phyloP scores from a whole-genome alignment of 2,888 invertebrate species.

The Polyommatus icarus region DNA sequence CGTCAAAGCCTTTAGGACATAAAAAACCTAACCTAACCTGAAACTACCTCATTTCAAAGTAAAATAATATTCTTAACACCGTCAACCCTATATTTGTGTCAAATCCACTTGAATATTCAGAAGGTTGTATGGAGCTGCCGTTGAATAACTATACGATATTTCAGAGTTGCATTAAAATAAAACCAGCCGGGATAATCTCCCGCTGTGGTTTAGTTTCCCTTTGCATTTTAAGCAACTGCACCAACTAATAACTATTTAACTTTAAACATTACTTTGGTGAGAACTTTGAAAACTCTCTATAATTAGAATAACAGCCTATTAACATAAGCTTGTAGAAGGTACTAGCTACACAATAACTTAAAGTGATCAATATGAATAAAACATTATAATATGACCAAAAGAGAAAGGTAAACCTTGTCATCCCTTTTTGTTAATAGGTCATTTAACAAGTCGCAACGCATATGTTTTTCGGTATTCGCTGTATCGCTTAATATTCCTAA shows the following conservation, averaged over 20 bases:
- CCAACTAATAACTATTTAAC: background rate
- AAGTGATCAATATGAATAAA: no score
- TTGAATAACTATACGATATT: slow-evolving; percentile 29
- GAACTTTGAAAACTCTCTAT: background rate
- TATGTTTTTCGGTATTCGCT: background rate
- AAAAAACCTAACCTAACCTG: no score
- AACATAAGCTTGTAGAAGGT: background rate
- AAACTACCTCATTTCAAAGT: background rate
- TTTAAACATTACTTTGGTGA: background rate
- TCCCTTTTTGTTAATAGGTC: no score
- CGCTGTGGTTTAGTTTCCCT: background rate
- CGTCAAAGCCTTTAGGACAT: no score
- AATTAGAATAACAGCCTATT: background rate
- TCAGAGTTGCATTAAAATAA: slow-evolving; percentile 20
- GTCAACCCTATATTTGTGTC: slow-evolving; percentile 21
- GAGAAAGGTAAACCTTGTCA: no score
- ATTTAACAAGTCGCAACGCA: no score
- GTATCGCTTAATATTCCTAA: background rate
- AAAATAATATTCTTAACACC: background rate
- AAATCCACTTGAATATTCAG: slow-evolving; percentile 31
- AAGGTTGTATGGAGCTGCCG: slow-evolving; percentile 24
- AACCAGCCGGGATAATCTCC: slow-evolving; percentile 8
- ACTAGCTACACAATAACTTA: no score
- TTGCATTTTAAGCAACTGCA: slow-evolving; percentile 9
- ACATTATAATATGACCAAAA: no score